Evolutionary conservation across 1,140 invertebrate genomes (phyloP).

Genomic region (Macrobrachium rosenbergii): DNA sequence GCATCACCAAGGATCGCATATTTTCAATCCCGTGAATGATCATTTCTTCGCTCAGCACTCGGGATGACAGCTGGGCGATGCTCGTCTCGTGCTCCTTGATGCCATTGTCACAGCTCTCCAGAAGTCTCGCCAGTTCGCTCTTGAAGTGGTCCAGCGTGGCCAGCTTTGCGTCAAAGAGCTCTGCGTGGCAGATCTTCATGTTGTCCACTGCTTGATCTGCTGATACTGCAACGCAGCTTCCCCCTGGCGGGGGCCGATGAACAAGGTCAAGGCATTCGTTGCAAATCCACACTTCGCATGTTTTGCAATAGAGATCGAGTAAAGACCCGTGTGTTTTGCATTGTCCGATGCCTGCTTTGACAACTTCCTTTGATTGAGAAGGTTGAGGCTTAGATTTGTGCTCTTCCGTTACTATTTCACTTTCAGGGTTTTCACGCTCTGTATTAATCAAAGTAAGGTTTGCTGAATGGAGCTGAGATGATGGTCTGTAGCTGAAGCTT

Average conservation of each 20-base stretch:
- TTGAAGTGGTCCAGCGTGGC: conserved; percentile 37
- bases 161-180: conserved; percentile 18
- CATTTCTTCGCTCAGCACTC: conserved; percentile 8
- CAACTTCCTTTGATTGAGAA: neutral
- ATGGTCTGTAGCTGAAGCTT: too few relatives aligned
- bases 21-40: conserved; percentile 14
- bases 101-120: conserved; percentile 30
- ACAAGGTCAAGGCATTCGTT: conserved; percentile 3
- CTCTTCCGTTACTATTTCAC: neutral
- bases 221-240: conserved; percentile 17
- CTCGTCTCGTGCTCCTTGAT: conserved; percentile 37
- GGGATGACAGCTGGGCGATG: neutral
- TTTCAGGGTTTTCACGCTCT: too few relatives aligned
- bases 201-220: conserved; percentile 21
- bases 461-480: too few relatives aligned
- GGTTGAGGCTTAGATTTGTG: neutral
- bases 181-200: conserved; percentile 27
- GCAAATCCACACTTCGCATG: conserved; percentile 42
- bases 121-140: conserved; percentile 22
- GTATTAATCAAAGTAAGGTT: too few relatives aligned
- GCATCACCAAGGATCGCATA: conserved; percentile 30
- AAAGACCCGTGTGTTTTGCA: conserved; percentile 27
- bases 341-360: conserved; percentile 7
- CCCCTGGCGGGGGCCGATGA: neutral
- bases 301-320: conserved; percentile 29